Percentiles rank a stretch among this genome's conserved stretches.
Evolutionary conservation across 2,113 vertebrate genomes (phyloP).

Genomic region (Nycticebus coucang): DNA sequence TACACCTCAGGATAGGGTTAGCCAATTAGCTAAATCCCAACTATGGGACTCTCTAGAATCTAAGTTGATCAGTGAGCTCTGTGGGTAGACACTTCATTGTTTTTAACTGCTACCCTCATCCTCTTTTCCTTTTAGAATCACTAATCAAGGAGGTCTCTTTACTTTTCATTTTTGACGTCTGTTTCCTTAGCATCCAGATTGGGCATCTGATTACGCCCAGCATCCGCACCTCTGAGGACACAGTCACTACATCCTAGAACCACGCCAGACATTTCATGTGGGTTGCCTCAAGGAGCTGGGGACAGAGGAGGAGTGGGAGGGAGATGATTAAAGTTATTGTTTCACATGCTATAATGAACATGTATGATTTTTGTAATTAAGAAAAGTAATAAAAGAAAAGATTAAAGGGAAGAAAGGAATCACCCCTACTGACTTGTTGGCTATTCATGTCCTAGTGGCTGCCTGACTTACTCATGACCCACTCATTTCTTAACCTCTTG

Average conservation of each 20-base stretch:
- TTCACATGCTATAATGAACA: not conserved
- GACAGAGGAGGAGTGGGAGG: not conserved
- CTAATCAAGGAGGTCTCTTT: not conserved
- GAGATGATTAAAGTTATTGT: not conserved
- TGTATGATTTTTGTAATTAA: not conserved
- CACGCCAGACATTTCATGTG: not conserved
- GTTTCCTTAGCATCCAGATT: not conserved
- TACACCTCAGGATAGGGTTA: not conserved
- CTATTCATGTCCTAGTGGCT: not conserved
- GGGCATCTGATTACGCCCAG: not conserved
- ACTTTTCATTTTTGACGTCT: not conserved
- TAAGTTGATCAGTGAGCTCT: not conserved
- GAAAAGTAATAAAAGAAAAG: not conserved
- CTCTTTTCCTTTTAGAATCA: not conserved
- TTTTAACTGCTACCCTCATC: not conserved
- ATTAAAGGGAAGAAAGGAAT: not conserved
- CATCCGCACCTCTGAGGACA: not conserved
- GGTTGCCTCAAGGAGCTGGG: not conserved
- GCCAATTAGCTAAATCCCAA: not conserved
- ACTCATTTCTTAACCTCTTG: not conserved
- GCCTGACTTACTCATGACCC: not conserved
- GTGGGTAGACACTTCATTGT: not conserved
- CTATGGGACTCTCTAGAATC: not conserved
- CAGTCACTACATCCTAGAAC: not conserved
- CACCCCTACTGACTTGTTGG: not conserved